A percentile compares a stretch with the other conserved stretches of the same genome.
phyloP scores from a whole-genome alignment of 2,113 vertebrate species.

The Chaetorhynchus papuensis region DNA sequence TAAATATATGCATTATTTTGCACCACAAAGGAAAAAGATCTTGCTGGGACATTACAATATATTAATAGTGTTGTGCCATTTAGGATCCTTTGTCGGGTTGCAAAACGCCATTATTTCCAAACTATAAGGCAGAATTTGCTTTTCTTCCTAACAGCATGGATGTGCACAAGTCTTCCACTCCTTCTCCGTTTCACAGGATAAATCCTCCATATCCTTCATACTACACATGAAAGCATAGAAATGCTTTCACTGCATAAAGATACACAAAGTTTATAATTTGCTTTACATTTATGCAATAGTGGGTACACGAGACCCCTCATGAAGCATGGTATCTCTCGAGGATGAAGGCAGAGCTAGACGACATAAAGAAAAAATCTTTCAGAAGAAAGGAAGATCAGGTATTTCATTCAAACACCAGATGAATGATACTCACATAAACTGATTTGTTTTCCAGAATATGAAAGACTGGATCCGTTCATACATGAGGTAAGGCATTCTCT shows the following conservation, averaged over 20 bases:
- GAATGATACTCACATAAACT: slow-evolving; percentile 73
- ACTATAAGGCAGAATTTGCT: not conserved
- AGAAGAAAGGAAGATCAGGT: slow-evolving; percentile 76
- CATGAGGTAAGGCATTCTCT: slow-evolving; percentile 72
- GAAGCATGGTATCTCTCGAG: not conserved
- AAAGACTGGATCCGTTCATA: slow-evolving; percentile 75
- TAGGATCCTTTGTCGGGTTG: not conserved
- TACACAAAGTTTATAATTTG: not conserved
- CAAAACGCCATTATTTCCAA: not conserved
- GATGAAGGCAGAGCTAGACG: slow-evolving; percentile 75
- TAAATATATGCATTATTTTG: slow-evolving; percentile 1
- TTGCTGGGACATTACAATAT: not conserved
- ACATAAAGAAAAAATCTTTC: slow-evolving; percentile 73
- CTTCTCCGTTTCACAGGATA: not conserved
- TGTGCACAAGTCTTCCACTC: not conserved
- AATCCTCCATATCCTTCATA: not conserved
- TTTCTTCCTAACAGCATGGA: not conserved
- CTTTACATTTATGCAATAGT: not conserved
- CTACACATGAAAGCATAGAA: not conserved
- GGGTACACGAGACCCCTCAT: not conserved
- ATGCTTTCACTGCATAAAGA: not conserved
- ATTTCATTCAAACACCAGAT: slow-evolving; percentile 75
- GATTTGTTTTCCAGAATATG: slow-evolving; percentile 80
- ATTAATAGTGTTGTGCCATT: not conserved
- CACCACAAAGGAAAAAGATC: not conserved